These are phyloP conservation scores for Zaprionus inermis DNA, from an alignment of 1,140 invertebrate genomes.

Conservation along the genomic window DNA sequence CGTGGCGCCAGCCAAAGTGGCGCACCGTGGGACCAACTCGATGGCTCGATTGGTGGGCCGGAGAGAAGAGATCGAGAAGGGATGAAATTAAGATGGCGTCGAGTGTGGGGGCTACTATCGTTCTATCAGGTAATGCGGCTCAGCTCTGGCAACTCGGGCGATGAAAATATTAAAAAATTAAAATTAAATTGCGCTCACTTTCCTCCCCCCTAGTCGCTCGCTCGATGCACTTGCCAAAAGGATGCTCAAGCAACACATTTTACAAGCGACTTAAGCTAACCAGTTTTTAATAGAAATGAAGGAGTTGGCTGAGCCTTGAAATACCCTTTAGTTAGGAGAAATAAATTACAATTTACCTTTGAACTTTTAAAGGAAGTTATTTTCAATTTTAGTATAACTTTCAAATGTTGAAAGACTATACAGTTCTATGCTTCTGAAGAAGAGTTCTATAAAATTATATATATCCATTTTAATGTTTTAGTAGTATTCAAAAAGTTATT, in stretches of 20 bases:
- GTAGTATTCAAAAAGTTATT: no score
- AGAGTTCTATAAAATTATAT: no score
- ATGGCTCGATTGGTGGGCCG: neutral
- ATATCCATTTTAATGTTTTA: no score
- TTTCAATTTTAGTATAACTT: no score
- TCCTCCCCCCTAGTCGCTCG: neutral
- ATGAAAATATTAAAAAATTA: constrained; percentile 40
- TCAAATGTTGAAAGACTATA: no score
- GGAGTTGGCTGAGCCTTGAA: no score
- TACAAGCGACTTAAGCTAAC: neutral
- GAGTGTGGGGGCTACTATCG: constrained; percentile 16
- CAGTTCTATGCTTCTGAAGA: no score
- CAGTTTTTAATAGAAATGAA: neutral
- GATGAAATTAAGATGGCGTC: constrained; percentile 6
- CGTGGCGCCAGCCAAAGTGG: constrained; percentile 34
- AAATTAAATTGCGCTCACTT: constrained; percentile 41
- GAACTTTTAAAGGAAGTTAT: no score
- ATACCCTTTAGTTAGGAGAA: neutral
- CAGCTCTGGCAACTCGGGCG: neutral
- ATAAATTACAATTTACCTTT: no score
- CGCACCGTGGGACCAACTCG: constrained; percentile 5
- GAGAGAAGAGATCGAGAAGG: neutral
- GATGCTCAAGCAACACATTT: neutral
- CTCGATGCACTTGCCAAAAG: constrained; percentile 8
- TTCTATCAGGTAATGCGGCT: constrained; percentile 28